Evolutionary conservation across 2,113 vertebrate species (phyloP), one percentile per base, ranked within the genome.

Genomic region (Camarhynchus parvulus): DNA sequence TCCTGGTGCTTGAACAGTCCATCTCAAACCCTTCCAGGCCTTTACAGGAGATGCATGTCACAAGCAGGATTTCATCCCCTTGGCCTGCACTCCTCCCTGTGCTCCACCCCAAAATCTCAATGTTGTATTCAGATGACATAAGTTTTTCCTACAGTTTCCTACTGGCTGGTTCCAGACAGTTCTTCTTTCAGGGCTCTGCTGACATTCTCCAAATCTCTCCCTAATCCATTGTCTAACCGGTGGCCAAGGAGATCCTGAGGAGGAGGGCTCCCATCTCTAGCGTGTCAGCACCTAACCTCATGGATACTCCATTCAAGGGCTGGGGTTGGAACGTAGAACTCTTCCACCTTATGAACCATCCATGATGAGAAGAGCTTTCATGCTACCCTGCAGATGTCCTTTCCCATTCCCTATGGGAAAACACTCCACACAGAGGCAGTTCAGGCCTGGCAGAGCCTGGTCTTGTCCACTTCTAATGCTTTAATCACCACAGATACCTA

Each of bases 301-400:
- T 68, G 22, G 59, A 6, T 3, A 4, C 21, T 8, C 17, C 52
- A 22, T 31, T 33, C 2, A 3, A 70, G 25, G 27, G 22, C 30
- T 85, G 66, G 39, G 25, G 2, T 27, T 59, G 59, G 15, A 83
- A 16, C 1, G 0, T 42, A 58, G 12, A 1, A 0, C 11, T 79
- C 27, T 90, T 82, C 66, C 50, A 64, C 37, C 4, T 72, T 39
- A 66, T 66, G 58, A 76, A 25, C 41, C 5, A 33, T 9, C 17
- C 2, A 1, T 33, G 33, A 70, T 76, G 39, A 83, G 35, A 66
- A 86, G 68, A 78, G 11, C 17, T 89, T 92, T 68, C 41, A 6
- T 3, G 2, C 52, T 84, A 58, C 31, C 28, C 19, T 86, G 30
- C 11, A 47, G 52, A 70, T 74, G 50, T 44, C n/a, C 13, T 76